These are phyloP conservation scores for Tetrapedia diversipes DNA, from an alignment of 2,888 invertebrate genomes.

Conservation along the genomic window DNA sequence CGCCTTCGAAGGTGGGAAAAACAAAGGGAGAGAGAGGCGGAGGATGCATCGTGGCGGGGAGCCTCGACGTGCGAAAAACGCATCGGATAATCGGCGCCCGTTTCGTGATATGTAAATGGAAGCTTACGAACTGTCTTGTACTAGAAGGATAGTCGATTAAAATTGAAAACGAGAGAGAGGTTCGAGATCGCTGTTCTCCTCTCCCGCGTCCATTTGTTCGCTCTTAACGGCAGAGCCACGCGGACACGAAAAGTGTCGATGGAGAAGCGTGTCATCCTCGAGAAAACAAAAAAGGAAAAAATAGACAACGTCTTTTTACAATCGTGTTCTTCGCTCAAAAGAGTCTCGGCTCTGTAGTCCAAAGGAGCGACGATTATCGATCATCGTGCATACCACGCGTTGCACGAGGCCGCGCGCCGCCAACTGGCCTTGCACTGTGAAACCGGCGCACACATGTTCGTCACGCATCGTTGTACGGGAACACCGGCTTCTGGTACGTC, in stretches of 20 bases:
- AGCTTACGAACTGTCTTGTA: conserved; percentile 72
- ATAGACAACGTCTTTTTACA: too few relatives aligned
- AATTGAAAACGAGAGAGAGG: conserved; percentile 51
- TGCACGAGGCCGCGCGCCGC: conserved; percentile 24
- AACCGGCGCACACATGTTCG: conserved; percentile 12
- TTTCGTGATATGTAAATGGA: conserved; percentile 72
- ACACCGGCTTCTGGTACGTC: conserved; percentile 9
- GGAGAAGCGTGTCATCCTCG: not conserved
- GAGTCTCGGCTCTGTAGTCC: conserved; percentile 4
- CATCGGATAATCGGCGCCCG: conserved; percentile 57
- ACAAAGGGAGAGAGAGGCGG: not conserved
- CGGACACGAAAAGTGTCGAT: conserved; percentile 35
- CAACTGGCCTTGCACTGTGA: conserved; percentile 4
- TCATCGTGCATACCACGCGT: conserved; percentile 5
- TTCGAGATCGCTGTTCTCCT: conserved; percentile 30
- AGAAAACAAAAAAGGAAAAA: too few relatives aligned
- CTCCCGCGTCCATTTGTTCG: conserved; percentile 37
- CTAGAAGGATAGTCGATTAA: conserved; percentile 65
- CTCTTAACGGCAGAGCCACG: conserved; percentile 13
- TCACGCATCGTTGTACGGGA: conserved; percentile 10
- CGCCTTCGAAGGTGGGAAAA: conserved; percentile 8
- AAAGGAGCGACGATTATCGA: not conserved
- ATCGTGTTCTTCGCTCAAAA: conserved; percentile 23
- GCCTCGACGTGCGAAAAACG: conserved; percentile 15
- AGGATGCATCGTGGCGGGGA: not conserved